These are phyloP conservation scores for Anguilla anguilla DNA, from an alignment of 2,797 vertebrate species.

Conservation along the genomic window DNA sequence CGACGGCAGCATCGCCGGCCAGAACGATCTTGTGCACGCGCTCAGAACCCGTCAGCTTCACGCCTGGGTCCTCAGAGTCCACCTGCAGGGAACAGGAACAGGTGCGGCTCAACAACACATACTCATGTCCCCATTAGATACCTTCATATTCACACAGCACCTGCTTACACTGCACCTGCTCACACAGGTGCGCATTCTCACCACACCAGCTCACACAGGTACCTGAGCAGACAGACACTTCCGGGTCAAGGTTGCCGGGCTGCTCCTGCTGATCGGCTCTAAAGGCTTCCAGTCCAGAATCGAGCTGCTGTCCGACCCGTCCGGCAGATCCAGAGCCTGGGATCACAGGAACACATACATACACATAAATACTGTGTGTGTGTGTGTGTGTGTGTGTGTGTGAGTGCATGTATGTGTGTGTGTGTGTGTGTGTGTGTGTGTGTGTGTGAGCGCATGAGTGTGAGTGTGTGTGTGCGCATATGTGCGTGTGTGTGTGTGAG, in stretches of 20 bases:
- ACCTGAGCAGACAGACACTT: constrained; percentile 83
- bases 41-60: constrained; percentile 70
- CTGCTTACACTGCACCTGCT: background rate
- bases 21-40: constrained; percentile 92
- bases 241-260: constrained; percentile 59
- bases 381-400: background rate
- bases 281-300: constrained; percentile 77
- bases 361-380: background rate
- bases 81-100: constrained; percentile 62
- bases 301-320: constrained; percentile 75
- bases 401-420: background rate
- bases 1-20: constrained; percentile 91
- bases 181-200: background rate
- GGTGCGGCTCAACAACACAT: background rate
- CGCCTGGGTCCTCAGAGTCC: constrained; percentile 53
- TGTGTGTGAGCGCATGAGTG: background rate
- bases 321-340: constrained; percentile 80
- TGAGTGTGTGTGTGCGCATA: background rate
- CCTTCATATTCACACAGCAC: background rate
- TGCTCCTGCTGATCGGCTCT: constrained; percentile 56
- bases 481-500: background rate
- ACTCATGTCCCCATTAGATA: too few species aligned
- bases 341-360: background rate
- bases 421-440: background rate
- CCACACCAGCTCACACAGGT: constrained; percentile 23